Conservation (phyloP, 2,113 vertebrate genomes). For the Spilogale gracilis region DNA sequence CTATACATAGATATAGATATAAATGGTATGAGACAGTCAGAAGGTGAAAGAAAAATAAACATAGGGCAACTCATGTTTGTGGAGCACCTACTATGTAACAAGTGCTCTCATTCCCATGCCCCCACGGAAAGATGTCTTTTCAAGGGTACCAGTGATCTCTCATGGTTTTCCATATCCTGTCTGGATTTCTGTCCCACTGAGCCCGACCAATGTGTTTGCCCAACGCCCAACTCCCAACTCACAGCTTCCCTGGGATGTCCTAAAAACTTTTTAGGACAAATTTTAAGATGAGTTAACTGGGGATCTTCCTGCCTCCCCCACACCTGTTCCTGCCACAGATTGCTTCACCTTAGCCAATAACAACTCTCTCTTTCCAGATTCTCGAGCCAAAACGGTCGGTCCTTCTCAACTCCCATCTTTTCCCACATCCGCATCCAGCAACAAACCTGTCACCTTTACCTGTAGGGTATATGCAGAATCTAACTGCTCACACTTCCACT, state of each 20-base stretch:
- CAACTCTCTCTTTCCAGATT: not conserved
- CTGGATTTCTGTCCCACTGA: not conserved
- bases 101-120: not conserved
- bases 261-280: not conserved
- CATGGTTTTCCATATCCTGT: not conserved
- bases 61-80: not conserved
- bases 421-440: not conserved
- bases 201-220: not conserved
- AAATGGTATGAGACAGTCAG: not conserved
- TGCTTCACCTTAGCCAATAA: not conserved
- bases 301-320: not conserved
- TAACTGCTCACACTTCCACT: not conserved
- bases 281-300: not conserved
- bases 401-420: not conserved
- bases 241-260: not conserved
- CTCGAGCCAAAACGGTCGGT: not conserved
- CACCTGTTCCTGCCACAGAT: not conserved
- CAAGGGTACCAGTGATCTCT: not conserved
- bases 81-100: not conserved
- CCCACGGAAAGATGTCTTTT: not conserved
- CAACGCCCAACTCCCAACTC: not conserved
- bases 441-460: not conserved
- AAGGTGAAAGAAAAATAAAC: conserved; percentile 28
- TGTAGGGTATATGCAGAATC: not conserved
- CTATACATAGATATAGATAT: too few relatives aligned